phyloP scores from a whole-genome alignment of 2,113 vertebrate genomes.

The Mungos mungo region DNA sequence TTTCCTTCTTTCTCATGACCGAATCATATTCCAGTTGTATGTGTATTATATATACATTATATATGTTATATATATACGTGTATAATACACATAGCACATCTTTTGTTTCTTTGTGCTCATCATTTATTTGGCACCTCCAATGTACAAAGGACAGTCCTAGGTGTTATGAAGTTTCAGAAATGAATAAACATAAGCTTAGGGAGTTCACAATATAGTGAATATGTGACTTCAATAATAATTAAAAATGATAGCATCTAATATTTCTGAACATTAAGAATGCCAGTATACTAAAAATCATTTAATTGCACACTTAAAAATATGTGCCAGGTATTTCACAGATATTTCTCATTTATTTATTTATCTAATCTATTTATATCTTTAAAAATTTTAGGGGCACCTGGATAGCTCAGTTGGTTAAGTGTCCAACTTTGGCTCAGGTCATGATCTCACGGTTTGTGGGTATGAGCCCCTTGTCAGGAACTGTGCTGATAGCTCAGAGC shows the following conservation, averaged over 20 bases:
- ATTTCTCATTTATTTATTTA: background rate
- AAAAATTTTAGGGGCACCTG: background rate
- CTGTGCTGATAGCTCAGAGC: no score
- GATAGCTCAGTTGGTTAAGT: no score
- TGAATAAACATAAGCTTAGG: background rate
- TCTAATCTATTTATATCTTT: background rate
- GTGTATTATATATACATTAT: background rate
- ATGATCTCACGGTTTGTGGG: no score
- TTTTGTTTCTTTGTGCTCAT: background rate
- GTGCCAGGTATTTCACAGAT: background rate
- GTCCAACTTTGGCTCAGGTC: no score
- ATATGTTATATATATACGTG: background rate
- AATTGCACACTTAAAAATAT: background rate
- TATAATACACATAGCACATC: background rate
- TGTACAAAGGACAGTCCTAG: background rate
- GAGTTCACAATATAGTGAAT: background rate
- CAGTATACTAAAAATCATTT: background rate
- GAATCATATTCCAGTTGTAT: background rate
- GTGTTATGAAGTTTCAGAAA: background rate
- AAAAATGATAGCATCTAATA: background rate
- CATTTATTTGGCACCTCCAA: background rate
- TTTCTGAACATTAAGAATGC: slow-evolving; percentile 3
- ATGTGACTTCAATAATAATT: background rate
- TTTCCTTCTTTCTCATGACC: background rate
- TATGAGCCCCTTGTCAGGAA: no score